Conservation (phyloP, 1,140 invertebrate genomes). For the Dendrolimus punctatus region DNA sequence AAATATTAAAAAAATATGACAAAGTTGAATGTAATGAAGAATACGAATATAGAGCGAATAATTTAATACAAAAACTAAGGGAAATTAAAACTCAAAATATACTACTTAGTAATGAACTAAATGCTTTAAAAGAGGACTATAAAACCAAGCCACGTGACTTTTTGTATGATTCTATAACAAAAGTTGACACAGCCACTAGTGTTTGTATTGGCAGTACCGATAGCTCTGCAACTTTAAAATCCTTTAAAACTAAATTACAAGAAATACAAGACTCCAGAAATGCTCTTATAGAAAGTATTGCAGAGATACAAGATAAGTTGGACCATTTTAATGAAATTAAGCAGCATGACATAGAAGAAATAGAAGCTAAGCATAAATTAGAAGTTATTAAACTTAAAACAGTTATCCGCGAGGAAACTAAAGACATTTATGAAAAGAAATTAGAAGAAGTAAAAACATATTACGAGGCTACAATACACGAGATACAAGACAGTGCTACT, state of each 20-base stretch:
- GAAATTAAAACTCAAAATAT: slow-evolving; percentile 56
- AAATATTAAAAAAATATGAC: slow-evolving; percentile 14
- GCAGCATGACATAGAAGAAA: slow-evolving; percentile 40
- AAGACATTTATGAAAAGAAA: slow-evolving; percentile 34
- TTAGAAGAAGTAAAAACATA: slow-evolving; percentile 27
- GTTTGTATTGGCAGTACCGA: slow-evolving; percentile 17
- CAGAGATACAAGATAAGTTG: slow-evolving; percentile 34
- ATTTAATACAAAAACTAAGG: slow-evolving; percentile 43
- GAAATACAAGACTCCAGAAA: slow-evolving; percentile 39
- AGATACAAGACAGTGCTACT: slow-evolving; percentile 21
- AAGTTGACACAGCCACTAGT: slow-evolving; percentile 32
- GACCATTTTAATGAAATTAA: slow-evolving; percentile 35
- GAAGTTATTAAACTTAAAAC: slow-evolving; percentile 38
- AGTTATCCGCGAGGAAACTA: slow-evolving; percentile 25
- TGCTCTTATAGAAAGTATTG: slow-evolving; percentile 33
- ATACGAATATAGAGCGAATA: slow-evolving; percentile 34
- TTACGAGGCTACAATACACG: slow-evolving; percentile 30
- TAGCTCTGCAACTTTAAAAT: slow-evolving; percentile 25
- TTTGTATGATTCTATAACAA: slow-evolving; percentile 20
- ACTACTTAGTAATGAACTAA: slow-evolving; percentile 36
- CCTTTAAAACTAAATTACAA: slow-evolving; percentile 36
- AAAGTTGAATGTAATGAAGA: slow-evolving; percentile 11
- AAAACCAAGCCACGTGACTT: slow-evolving; percentile 8
- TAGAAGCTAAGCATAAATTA: slow-evolving; percentile 39
- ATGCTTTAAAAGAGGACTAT: slow-evolving; percentile 15